A percentile compares a stretch with the other conserved stretches of the same genome.
phyloP scores from a whole-genome alignment of 2,113 vertebrate species.

The Python bivittatus region DNA sequence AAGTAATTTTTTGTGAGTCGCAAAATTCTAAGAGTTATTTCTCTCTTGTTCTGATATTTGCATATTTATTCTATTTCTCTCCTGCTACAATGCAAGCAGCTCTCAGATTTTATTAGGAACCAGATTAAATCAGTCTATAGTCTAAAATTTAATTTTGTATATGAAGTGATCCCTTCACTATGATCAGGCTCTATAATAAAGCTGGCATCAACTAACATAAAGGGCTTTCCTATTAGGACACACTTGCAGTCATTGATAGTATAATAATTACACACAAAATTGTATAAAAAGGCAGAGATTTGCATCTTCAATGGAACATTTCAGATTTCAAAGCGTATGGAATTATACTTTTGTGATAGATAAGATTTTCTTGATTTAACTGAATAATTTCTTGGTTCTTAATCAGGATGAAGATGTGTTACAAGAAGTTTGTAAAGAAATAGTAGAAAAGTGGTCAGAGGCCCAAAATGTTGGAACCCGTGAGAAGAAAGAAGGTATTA shows the following conservation, averaged over 20 bases:
- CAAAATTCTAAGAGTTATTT: not conserved
- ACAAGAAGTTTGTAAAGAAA: slow-evolving; percentile 86
- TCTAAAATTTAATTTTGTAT: not conserved
- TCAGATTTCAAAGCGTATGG: not conserved
- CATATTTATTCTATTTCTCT: not conserved
- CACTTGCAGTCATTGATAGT: not conserved
- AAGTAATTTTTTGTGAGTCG: not conserved
- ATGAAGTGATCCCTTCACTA: not conserved
- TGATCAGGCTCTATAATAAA: not conserved
- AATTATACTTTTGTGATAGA: not conserved
- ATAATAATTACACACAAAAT: not conserved
- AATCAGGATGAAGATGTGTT: slow-evolving; percentile 88
- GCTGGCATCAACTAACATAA: not conserved
- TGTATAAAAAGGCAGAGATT: not conserved
- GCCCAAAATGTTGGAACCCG: slow-evolving; percentile 64
- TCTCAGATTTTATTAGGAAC: not conserved
- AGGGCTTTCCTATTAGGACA: not conserved
- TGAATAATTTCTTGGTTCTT: slow-evolving; percentile 48
- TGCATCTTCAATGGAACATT: not conserved
- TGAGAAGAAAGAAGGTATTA: slow-evolving; percentile 77
- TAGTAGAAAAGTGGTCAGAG: slow-evolving; percentile 88
- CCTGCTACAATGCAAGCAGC: not conserved
- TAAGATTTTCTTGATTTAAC: not conserved
- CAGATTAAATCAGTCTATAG: not conserved
- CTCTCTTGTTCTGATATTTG: not conserved